Conservation (phyloP, 37 sponge, comb jelly and placozoan genomes). For the Crambe crambe region DNA sequence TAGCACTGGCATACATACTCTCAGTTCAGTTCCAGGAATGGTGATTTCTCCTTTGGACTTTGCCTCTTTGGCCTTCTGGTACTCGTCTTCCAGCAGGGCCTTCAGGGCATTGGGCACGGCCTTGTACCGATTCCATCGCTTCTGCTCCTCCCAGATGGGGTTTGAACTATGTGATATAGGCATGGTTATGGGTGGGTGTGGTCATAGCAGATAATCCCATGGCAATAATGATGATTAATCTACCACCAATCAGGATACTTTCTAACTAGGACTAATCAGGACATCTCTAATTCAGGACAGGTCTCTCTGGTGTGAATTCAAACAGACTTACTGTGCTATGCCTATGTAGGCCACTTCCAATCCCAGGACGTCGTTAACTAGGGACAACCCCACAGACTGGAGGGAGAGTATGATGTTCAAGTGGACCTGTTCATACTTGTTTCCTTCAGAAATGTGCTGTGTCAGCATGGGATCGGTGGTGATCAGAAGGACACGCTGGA, state of each 20-base stretch:
- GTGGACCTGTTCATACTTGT: slow-evolving; percentile 15
- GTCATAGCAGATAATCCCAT: slow-evolving; percentile 2
- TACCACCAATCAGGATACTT: too few species aligned
- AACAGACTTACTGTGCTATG: slow-evolving; percentile 54
- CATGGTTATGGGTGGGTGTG: too few species aligned
- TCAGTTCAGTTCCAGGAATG: slow-evolving; percentile 13
- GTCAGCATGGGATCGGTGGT: slow-evolving; percentile 27
- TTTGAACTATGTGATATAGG: slow-evolving; percentile 39
- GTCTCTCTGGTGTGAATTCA: too few species aligned
- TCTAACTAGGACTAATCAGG: too few species aligned
- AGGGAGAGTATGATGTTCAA: slow-evolving; percentile 49
- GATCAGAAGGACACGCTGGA: slow-evolving; percentile 75
- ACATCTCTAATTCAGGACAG: too few species aligned
- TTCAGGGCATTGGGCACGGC: slow-evolving; percentile 31
- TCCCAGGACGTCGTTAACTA: slow-evolving; percentile 73
- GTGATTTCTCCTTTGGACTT: background rate
- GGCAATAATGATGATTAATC: background rate
- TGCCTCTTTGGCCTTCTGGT: background rate
- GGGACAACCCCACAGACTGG: slow-evolving; percentile 54
- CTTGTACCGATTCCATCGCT: slow-evolving; percentile 35
- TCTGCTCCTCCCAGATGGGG: slow-evolving; percentile 58
- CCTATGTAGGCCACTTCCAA: slow-evolving; percentile 71
- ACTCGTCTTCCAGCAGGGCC: slow-evolving; percentile 24
- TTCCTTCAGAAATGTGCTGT: slow-evolving; percentile 22
- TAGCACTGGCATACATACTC: too few species aligned